Base-by-base conservation (phyloP, 1,140 invertebrate species). In the Hestina assimilis region DNA sequence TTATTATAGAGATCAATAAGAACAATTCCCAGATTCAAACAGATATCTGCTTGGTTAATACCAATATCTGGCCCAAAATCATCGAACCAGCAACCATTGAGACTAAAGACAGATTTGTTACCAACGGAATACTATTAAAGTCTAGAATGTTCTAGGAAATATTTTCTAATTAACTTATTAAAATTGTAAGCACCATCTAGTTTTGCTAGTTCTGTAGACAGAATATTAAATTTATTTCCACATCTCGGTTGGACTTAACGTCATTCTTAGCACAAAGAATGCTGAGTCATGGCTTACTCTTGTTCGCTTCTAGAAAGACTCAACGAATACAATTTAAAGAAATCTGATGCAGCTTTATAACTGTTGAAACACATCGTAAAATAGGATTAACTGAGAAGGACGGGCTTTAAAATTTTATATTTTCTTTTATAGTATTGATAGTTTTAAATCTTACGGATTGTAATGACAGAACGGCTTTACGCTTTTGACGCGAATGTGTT, bases 171-270 rank as follows among this genome's bases (percentile, higher is more conserved):
- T 31, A 12, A 31, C n/a, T n/a, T 12, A 12, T 12, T 12, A 12
- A 9, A 28, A 6, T 17, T 35, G 0, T 6, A 23, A 42, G n/a
- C 7, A 20, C 15, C 7, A 41, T 56, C 53, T 19, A 56, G 43
- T 41, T 40, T 5, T 3, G 17, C 9, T 38, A 45, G 26, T 0
- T 58, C 46, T 33, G 1, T 11, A 20, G 20, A 11, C 20, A 23
- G 50, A 58, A 31, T 58, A 58, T 58, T 50, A 58, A 50, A 58
- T 58, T 58, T 56, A 48, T 47, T 43, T 35, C 33, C 6, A 47
- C 33, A 56, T 47, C 43, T 46, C 31, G 29, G 42, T 42, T 46
- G 48, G 53, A 47, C 42, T 51, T 11, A 35, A 24, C 45, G 43
- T 47, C 53, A 47, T 48, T 23, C 43, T 48, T 56, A 35, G 50